Evolutionary conservation across 2,113 vertebrate genomes (phyloP).

Genomic region (Neodon shergylaensis): DNA sequence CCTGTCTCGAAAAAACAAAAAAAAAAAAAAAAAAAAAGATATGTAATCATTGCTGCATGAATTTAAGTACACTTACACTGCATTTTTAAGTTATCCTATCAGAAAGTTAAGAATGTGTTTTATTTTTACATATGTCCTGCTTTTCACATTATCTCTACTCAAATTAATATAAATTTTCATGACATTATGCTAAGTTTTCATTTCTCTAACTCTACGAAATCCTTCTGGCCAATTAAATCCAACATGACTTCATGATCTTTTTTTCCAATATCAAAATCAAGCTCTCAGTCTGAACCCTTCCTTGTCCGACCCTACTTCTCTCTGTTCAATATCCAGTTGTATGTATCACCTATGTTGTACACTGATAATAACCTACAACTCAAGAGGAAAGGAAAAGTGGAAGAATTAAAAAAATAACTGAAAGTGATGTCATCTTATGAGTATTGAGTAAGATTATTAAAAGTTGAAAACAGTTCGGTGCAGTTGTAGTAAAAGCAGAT

Average conservation of each 20-base stretch:
- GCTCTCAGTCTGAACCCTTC: neutral
- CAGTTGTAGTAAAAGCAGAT: neutral
- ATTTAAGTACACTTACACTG: neutral
- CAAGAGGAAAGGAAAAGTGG: neutral
- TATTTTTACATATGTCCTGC: neutral
- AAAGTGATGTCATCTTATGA: neutral
- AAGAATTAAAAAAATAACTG: neutral
- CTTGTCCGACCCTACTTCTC: neutral
- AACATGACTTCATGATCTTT: neutral
- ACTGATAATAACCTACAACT: neutral
- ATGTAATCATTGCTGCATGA: neutral
- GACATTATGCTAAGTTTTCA: neutral
- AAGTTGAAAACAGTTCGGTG: neutral
- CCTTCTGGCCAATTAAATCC: neutral
- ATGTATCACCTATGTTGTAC: neutral
- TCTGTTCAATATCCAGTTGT: neutral
- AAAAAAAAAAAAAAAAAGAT: neutral
- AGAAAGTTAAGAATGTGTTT: neutral
- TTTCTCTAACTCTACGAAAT: neutral
- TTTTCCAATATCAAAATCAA: neutral
- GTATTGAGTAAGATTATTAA: neutral
- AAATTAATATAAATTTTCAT: neutral
- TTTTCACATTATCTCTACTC: neutral
- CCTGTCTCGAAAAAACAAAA: too few species aligned
- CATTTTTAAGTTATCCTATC: neutral